Conservation (phyloP, 2,797 vertebrate genomes). For the Lindbergichthys nudifrons region DNA sequence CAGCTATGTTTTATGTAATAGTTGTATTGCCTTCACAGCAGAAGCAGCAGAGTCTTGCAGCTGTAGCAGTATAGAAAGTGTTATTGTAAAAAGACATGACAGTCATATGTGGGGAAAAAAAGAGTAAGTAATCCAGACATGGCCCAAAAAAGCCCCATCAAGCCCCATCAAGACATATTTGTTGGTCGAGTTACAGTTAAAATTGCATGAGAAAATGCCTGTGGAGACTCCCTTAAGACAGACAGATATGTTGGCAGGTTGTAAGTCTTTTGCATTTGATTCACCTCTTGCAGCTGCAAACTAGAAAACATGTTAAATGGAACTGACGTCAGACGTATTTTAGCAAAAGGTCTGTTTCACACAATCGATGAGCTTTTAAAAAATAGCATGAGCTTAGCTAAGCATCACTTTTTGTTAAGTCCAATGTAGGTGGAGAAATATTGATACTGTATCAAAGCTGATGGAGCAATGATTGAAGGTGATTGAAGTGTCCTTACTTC, state of each 20-base stretch:
- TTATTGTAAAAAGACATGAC: constrained; percentile 7
- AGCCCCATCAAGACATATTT: constrained; percentile 27
- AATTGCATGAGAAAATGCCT: constrained; percentile 20
- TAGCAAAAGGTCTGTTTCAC: constrained; percentile 19
- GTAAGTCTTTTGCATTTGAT: constrained; percentile 39
- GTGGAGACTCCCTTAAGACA: constrained; percentile 49
- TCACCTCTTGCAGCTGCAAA: constrained; percentile 55
- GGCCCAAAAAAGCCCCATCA: constrained; percentile 1
- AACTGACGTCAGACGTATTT: constrained; percentile 29
- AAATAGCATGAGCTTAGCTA: not conserved
- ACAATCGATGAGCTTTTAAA: constrained; percentile 1
- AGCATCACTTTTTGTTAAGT: constrained; percentile 2
- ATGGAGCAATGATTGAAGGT: not conserved
- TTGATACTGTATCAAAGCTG: not conserved
- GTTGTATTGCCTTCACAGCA: constrained; percentile 1
- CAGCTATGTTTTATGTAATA: constrained; percentile 18
- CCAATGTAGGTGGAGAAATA: not conserved
- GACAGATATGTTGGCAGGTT: constrained; percentile 49
- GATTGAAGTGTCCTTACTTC: not conserved
- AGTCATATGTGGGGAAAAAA: not conserved
- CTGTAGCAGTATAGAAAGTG: not conserved
- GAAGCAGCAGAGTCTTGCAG: not conserved
- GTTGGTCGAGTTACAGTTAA: constrained; percentile 46
- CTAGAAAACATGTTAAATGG: constrained; percentile 13
- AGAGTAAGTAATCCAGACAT: constrained; percentile 36